Conservation (phyloP, 2,797 vertebrate species). For the Tenualosa ilisha region DNA sequence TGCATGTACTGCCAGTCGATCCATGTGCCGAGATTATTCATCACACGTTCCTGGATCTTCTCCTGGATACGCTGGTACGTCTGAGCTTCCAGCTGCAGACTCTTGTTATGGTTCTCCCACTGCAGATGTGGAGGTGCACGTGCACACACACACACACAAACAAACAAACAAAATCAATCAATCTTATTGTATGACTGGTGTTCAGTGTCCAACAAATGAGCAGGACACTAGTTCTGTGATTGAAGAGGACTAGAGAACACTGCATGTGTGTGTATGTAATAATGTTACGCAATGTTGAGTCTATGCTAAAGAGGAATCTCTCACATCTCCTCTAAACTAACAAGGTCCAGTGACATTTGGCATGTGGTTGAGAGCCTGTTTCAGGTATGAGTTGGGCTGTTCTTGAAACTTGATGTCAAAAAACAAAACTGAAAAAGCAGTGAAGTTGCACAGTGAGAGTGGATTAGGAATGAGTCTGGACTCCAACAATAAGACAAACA, state of each 20-base stretch:
- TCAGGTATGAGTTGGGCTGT: background rate
- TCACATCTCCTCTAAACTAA: background rate
- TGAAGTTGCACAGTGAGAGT: background rate
- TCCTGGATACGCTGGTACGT: slow-evolving; percentile 98
- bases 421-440: background rate
- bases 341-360: background rate
- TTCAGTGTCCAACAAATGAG: background rate
- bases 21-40: slow-evolving; percentile 99
- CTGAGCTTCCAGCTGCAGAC: slow-evolving; percentile 96
- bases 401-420: background rate
- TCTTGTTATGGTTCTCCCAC: slow-evolving; percentile 99
- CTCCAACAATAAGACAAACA: too few relatives aligned
- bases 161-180: background rate
- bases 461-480: too few relatives aligned
- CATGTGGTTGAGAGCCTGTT: background rate
- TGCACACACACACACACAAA: background rate
- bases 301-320: background rate
- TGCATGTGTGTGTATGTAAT: too few relatives aligned
- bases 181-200: too few relatives aligned
- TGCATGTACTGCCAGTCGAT: slow-evolving; percentile 99
- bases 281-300: background rate
- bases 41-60: slow-evolving; percentile 98
- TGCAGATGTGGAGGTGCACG: slow-evolving; percentile 53
- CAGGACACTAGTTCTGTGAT: background rate
- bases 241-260: background rate